Conservation (phyloP, 2,797 vertebrate genomes). For the Xenentodon cancila region DNA sequence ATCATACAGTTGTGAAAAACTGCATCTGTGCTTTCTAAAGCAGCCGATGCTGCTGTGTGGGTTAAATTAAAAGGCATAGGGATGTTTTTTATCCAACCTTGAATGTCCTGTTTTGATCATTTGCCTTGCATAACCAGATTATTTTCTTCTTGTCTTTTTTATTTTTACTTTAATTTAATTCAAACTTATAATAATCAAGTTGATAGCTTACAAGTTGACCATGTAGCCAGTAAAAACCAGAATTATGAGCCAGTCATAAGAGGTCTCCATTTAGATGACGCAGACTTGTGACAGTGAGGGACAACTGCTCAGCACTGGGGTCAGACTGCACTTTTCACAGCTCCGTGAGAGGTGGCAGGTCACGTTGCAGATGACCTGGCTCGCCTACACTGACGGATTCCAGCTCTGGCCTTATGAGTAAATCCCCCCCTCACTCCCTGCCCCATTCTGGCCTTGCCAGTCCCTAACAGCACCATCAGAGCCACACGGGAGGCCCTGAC, state of each 20-base stretch:
- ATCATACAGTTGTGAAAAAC: constrained; percentile 80
- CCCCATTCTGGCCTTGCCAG: constrained; percentile 63
- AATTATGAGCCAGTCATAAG: constrained; percentile 6
- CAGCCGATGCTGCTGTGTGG: constrained; percentile 30
- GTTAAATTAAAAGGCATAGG: constrained; percentile 60
- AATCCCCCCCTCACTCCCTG: constrained; percentile 51
- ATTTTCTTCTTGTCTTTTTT: background rate
- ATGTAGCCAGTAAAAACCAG: background rate
- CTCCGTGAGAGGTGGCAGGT: constrained; percentile 76
- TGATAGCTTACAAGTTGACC: background rate
- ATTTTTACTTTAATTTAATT: constrained; percentile 21
- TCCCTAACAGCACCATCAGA: constrained; percentile 69
- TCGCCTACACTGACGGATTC: constrained; percentile 73
- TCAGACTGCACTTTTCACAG: constrained; percentile 76
- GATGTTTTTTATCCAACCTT: background rate
- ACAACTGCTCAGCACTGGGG: constrained; percentile 69
- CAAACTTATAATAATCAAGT: background rate
- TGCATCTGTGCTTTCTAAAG: constrained; percentile 53
- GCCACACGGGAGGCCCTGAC: constrained; percentile 75
- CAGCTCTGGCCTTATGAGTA: constrained; percentile 60
- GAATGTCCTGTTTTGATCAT: no score
- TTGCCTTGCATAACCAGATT: no score
- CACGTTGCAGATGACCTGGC: constrained; percentile 67
- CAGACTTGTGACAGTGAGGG: constrained; percentile 61
- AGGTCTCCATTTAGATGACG: constrained; percentile 38